Conservation (phyloP, 2,113 vertebrate genomes). For the Osmerus eperlanus region DNA sequence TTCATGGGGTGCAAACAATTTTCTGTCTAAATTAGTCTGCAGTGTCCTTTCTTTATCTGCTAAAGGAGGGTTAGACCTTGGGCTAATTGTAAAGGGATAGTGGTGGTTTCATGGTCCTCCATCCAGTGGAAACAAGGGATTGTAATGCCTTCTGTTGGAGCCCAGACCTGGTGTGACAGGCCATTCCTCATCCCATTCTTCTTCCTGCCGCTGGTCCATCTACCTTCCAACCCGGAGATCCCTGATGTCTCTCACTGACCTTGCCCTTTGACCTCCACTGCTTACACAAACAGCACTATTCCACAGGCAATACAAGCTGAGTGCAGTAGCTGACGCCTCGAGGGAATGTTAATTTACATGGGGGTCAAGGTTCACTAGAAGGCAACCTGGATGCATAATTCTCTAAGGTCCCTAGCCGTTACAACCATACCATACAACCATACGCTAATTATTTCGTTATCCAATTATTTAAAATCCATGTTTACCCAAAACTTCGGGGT, state of each 20-base stretch:
- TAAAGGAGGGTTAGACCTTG: slow-evolving; percentile 31
- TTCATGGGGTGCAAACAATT: slow-evolving; percentile 50
- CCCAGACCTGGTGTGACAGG: slow-evolving; percentile 12
- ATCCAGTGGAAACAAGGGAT: slow-evolving; percentile 11
- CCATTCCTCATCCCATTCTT: not conserved
- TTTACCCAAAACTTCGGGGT: slow-evolving; percentile 1
- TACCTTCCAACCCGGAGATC: not conserved
- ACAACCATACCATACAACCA: slow-evolving; percentile 21
- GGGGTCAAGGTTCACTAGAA: slow-evolving; percentile 62
- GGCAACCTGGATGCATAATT: slow-evolving; percentile 41
- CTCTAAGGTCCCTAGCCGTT: slow-evolving; percentile 37
- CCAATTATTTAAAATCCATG: slow-evolving; percentile 44
- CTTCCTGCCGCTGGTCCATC: slow-evolving; percentile 6
- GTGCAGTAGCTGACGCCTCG: slow-evolving; percentile 30
- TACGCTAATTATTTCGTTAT: slow-evolving; percentile 43
- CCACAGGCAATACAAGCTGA: slow-evolving; percentile 17
- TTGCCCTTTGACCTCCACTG: slow-evolving; percentile 39
- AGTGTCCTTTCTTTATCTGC: slow-evolving; percentile 31
- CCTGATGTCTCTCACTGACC: slow-evolving; percentile 28
- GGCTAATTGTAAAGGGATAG: slow-evolving; percentile 51
- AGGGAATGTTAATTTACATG: slow-evolving; percentile 57
- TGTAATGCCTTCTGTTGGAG: slow-evolving; percentile 23
- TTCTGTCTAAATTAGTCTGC: slow-evolving; percentile 60
- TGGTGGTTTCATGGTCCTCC: slow-evolving; percentile 29
- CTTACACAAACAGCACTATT: slow-evolving; percentile 32